phyloP scores from a whole-genome alignment of 2,888 invertebrate species.

The Chalcis sispes region DNA sequence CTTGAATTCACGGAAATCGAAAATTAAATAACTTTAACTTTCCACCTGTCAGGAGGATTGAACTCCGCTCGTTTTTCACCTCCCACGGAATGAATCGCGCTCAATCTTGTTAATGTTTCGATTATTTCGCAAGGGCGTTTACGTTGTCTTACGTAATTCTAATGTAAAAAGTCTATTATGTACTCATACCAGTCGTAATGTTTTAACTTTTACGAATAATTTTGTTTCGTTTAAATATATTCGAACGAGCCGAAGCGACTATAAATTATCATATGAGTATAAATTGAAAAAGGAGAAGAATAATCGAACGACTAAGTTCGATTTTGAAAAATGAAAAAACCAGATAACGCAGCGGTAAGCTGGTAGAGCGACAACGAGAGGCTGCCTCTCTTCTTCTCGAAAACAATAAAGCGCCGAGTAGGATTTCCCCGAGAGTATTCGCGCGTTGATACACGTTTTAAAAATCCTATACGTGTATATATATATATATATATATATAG shows the following conservation, averaged over 20 bases:
- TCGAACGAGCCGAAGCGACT: too few species aligned
- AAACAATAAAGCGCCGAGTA: slow-evolving; percentile 28
- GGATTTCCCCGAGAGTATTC: neutral
- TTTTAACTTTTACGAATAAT: too few species aligned
- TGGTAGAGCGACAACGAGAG: neutral
- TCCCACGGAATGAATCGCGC: slow-evolving; percentile 25
- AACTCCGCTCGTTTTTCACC: slow-evolving; percentile 44
- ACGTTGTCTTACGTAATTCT: slow-evolving; percentile 28
- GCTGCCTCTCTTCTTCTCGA: neutral
- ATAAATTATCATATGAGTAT: too few species aligned
- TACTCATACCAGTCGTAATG: too few species aligned
- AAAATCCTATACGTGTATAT: neutral
- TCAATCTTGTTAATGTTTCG: slow-evolving; percentile 1
- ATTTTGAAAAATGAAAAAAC: too few species aligned
- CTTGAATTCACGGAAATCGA: slow-evolving; percentile 49
- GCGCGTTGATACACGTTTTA: neutral
- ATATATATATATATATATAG: too few species aligned
- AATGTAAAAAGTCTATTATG: neutral
- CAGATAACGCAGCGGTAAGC: neutral
- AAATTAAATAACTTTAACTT: slow-evolving; percentile 47
- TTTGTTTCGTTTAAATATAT: too few species aligned
- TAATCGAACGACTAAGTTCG: too few species aligned
- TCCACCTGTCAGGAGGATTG: slow-evolving; percentile 48
- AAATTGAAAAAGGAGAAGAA: too few species aligned
- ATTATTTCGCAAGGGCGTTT: slow-evolving; percentile 48